phyloP scores from a whole-genome alignment of 2,888 invertebrate species.

The Carterocephalus palaemon region DNA sequence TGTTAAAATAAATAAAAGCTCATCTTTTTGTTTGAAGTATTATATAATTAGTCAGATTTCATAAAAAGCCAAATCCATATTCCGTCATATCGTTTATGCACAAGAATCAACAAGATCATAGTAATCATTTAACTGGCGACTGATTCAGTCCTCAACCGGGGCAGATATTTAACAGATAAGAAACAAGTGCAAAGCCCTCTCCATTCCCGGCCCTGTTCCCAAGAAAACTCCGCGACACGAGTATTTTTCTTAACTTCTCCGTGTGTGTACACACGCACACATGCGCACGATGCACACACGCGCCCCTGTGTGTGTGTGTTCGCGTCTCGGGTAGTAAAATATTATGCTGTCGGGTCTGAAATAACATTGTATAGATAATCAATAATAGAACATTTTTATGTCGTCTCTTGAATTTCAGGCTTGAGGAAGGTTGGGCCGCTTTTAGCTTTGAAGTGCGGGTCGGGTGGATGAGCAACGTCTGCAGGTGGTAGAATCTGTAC shows the following conservation, averaged over 20 bases:
- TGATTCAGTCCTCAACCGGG: too few species aligned
- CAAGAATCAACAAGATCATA: too few species aligned
- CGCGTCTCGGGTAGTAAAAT: slow-evolving; percentile 74
- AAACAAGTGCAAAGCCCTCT: slow-evolving; percentile 33
- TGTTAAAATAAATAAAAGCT: too few species aligned
- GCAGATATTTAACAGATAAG: too few species aligned
- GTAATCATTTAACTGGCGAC: too few species aligned
- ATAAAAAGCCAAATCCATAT: too few species aligned
- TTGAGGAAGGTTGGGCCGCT: slow-evolving; percentile 36
- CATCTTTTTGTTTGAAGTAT: too few species aligned
- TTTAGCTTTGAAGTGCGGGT: not conserved
- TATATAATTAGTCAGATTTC: too few species aligned
- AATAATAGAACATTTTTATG: slow-evolving; percentile 69
- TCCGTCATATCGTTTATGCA: not conserved
- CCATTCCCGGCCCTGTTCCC: slow-evolving; percentile 43
- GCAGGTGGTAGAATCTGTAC: too few species aligned
- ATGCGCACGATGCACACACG: slow-evolving; percentile 34
- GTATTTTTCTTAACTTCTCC: slow-evolving; percentile 69
- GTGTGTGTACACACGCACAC: slow-evolving; percentile 32
- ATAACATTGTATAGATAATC: slow-evolving; percentile 80
- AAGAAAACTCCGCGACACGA: slow-evolving; percentile 72
- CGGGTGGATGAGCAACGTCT: too few species aligned
- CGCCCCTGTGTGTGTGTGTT: slow-evolving; percentile 40
- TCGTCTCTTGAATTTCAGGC: slow-evolving; percentile 45
- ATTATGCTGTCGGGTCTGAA: slow-evolving; percentile 77